Conservation (phyloP, 2,797 vertebrate species). For the Fistularia commersonii region DNA sequence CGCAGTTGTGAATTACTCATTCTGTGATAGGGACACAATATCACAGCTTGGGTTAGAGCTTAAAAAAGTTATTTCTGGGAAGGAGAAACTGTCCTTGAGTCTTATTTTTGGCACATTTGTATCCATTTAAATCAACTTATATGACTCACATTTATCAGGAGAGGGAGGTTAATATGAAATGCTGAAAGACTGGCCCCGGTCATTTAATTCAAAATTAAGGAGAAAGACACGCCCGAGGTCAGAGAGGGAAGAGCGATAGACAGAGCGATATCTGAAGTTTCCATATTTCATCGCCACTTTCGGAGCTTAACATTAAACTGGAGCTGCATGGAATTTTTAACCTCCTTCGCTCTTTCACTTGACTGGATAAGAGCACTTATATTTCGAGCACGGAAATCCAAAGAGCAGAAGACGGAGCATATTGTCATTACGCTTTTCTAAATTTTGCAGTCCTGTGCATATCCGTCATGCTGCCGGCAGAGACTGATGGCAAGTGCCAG, state of each 20-base stretch:
- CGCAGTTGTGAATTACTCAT: too few relatives aligned
- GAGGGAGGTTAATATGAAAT: conserved; percentile 20
- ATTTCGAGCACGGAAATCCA: conserved; percentile 5
- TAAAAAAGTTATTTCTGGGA: not conserved
- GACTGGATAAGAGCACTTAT: conserved; percentile 10
- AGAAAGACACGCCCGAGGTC: conserved; percentile 20
- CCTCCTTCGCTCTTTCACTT: conserved; percentile 12
- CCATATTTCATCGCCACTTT: conserved; percentile 31
- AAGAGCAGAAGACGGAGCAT: not conserved
- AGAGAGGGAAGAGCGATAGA: conserved; percentile 20
- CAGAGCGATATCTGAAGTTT: conserved; percentile 26
- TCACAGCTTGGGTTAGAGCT: conserved; percentile 1
- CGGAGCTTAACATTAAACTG: conserved; percentile 39
- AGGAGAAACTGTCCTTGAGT: not conserved
- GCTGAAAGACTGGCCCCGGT: conserved; percentile 18
- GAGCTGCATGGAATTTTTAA: conserved; percentile 37
- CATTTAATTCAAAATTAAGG: conserved; percentile 26
- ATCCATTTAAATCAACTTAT: conserved; percentile 11
- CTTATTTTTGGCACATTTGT: conserved; percentile 17
- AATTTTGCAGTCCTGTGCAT: conserved; percentile 5
- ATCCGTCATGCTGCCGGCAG: conserved; percentile 4
- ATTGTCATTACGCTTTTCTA: not conserved
- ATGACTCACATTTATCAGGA: conserved; percentile 18
- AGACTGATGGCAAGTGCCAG: conserved; percentile 6
- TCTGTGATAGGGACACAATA: too few relatives aligned